A percentile compares a stretch with the other conserved stretches of the same genome.
Evolutionary conservation across 2,797 vertebrate species (phyloP).

Genomic region (Sebastes itinus): DNA sequence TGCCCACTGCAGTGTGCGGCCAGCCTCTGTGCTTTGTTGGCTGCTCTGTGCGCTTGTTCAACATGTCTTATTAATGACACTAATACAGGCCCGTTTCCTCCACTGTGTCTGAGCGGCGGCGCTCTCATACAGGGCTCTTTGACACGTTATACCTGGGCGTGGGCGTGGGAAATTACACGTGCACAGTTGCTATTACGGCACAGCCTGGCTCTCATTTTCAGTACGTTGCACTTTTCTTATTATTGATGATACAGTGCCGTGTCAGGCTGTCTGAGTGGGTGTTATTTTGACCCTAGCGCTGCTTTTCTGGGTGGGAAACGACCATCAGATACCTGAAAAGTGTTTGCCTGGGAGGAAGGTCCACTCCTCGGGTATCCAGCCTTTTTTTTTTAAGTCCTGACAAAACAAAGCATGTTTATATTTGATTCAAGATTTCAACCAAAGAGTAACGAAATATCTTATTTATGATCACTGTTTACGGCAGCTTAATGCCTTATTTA

Average conservation of each 20-base stretch:
- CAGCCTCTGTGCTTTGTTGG: conserved; percentile 74
- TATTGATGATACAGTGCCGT: conserved; percentile 42
- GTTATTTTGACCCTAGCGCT: conserved; percentile 27
- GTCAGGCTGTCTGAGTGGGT: conserved; percentile 30
- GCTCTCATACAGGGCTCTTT: conserved; percentile 56
- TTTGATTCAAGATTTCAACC: background rate
- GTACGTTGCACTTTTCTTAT: conserved; percentile 27
- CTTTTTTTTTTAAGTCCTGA: conserved; percentile 4
- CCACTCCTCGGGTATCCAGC: background rate
- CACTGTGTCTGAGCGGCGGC: conserved; percentile 38
- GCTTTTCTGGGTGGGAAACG: conserved; percentile 31
- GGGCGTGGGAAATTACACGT: conserved; percentile 45
- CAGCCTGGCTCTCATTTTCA: conserved; percentile 37
- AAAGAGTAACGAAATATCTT: background rate
- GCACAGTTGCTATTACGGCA: conserved; percentile 22
- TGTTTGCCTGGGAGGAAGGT: background rate
- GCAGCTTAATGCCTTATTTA: background rate
- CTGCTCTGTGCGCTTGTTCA: conserved; percentile 47
- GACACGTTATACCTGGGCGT: conserved; percentile 56
- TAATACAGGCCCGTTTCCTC: conserved; percentile 68
- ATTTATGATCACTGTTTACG: no score
- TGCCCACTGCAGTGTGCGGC: conserved; percentile 43
- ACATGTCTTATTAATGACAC: conserved; percentile 73
- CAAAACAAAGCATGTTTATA: background rate
- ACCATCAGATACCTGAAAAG: conserved; percentile 18